Conservation (phyloP, 2,113 vertebrate genomes). For the Steatornis caripensis region DNA sequence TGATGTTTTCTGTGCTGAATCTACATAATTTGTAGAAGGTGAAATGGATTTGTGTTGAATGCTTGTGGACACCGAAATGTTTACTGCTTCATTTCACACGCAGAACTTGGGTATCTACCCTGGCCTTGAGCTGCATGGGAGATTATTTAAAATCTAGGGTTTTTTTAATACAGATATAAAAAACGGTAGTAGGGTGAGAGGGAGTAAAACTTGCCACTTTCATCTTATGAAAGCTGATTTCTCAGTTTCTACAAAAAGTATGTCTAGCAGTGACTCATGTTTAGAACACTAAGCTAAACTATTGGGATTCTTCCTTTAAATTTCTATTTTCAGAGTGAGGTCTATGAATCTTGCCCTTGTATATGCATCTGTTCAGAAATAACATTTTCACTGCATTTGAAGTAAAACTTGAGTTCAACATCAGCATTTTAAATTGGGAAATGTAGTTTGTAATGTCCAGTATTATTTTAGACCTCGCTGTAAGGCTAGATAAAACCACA, state of each 20-base stretch:
- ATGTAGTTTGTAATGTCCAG: not conserved
- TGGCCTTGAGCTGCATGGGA: not conserved
- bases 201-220: not conserved
- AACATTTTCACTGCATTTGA: not conserved
- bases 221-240: not conserved
- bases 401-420: not conserved
- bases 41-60: not conserved
- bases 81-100: not conserved
- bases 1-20: not conserved
- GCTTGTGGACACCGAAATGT: not conserved
- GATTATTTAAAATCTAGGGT: not conserved
- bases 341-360: not conserved
- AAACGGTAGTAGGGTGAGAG: not conserved
- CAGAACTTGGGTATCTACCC: not conserved
- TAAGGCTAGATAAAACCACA: not conserved
- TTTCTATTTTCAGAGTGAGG: not conserved
- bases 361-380: not conserved
- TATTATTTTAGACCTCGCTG: not conserved
- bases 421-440: not conserved
- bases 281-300: not conserved
- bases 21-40: not conserved
- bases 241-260: not conserved
- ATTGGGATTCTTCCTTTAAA: not conserved
- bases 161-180: not conserved
- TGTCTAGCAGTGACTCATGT: not conserved